Evolutionary conservation across 2,113 vertebrate genomes (phyloP), one percentile per base, ranked within the genome.

Genomic region (Chroicocephalus ridibundus): DNA sequence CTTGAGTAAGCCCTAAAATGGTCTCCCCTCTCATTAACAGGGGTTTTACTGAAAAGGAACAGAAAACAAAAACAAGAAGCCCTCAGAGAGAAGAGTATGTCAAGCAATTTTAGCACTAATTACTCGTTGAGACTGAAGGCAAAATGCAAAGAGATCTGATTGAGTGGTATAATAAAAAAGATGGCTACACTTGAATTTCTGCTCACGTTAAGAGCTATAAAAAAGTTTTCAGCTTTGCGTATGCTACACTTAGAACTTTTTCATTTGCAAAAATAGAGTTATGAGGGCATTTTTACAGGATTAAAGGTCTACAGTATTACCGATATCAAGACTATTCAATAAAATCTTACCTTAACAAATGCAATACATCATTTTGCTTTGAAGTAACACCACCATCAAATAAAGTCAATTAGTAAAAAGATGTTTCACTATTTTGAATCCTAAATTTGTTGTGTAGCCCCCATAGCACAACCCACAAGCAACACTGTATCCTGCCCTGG

Each of bases 141-240:
- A 95, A 93, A 96, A 80, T 0, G 5, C 74, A 64, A 68, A 70
- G 52, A 85, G 24, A 46, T 42, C 77, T 88, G 70, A 87, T 15
- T 71, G 74, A 95, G 57, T 13, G 29, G 54, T 47, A 66, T 32
- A 86, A 79, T 78, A 75, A 81, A 88, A 46, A 60, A 47, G 55
- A 86, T 16, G 9, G 76, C 38, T 54, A 34, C 15, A 38, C 29
- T 52, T 66, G 40, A 82, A 89, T 80, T 93, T 92, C 64, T 89
- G 40, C n/a, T 91, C 51, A 61, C 25, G 72, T 72, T 85, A 82
- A 82, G 31, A 86, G 42, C n/a, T 38, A 90, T 57, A 68, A 84
- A 78, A 97, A 95, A 90, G 64, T 64, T 95, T 95, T 92, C 83
- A 89, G 77, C 52, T 72, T 64, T 42, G 65, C 81, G 65, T 49